Conservation (phyloP, 2,113 vertebrate genomes). For the Isichthys henryi region DNA sequence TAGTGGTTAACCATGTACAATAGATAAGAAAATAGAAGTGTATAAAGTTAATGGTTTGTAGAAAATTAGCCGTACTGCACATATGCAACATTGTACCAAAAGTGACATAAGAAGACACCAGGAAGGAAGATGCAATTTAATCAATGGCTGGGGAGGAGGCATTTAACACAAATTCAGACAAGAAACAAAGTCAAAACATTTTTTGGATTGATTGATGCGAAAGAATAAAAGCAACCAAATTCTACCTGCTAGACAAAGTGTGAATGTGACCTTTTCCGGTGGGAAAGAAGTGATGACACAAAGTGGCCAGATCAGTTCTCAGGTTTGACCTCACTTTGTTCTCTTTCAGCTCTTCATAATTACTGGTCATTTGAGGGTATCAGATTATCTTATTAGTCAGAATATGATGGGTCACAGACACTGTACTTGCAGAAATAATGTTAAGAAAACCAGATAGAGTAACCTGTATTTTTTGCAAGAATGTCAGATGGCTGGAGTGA, state of each 20-base stretch:
- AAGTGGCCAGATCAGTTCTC: constrained; percentile 8
- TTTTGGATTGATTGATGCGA: background rate
- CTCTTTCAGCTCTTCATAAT: constrained; percentile 16
- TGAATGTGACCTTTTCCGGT: constrained; percentile 47
- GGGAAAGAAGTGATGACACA: constrained; percentile 28
- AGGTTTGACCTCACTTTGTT: constrained; percentile 23
- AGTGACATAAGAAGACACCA: background rate
- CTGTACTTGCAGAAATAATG: background rate
- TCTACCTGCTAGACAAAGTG: constrained; percentile 33
- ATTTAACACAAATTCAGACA: background rate
- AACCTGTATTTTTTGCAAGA: background rate
- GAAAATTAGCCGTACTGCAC: background rate
- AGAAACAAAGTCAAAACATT: background rate
- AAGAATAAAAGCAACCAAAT: background rate
- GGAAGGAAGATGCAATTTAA: background rate
- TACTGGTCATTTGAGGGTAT: background rate
- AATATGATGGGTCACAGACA: background rate
- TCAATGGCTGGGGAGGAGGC: background rate
- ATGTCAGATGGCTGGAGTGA: background rate
- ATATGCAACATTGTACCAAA: background rate
- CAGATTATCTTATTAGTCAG: background rate
- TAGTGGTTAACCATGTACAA: constrained; percentile 21
- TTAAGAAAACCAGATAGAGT: background rate
- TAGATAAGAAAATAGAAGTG: constrained; percentile 53
- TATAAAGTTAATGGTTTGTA: background rate